Base-by-base conservation (phyloP, 2,113 vertebrate species). In the Sakesphorus luctuosus region DNA sequence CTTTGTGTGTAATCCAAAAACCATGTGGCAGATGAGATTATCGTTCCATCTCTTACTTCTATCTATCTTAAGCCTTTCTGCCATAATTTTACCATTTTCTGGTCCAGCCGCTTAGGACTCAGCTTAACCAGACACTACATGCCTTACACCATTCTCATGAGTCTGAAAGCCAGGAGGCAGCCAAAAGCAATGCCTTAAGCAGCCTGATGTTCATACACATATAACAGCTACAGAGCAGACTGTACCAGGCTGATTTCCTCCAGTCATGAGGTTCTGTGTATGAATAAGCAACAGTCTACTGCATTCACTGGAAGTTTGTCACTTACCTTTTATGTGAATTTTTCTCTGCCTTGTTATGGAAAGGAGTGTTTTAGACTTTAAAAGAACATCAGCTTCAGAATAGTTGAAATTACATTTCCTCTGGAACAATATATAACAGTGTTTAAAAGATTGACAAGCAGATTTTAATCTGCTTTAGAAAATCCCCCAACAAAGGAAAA, bases 201-300 rank as follows among this genome's bases (percentile, higher is more conserved):
- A 80, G 36, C 49, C 67, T 49, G 40, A 40, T 12, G 8, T n/a
- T 74, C 62, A 21, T 4, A 50, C 35, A 18, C 23, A 2, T 10
- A 1, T 3, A 63, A 13, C 28, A 59, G 49, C 46, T 90, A 35
- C 72, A 6, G 12, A 73, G 40, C 40, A 43, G 36, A 36, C 50
- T 18, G 5, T 16, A 46, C 50, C n/a, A 16, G 25, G 36, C 46
- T 53, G 33, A 66, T 69, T 38, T 58, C 47, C 62, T 71, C 61
- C 71, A 55, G 29, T 4, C 5, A n/a, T 33, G 38, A 79, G 7
- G 58, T 47, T 65, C 40, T 71, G 33, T 0, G 0, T 36, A 38
- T 8, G 46, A 44, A 31, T 40, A 79, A 87, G n/a, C 35, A 85
- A 59, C 24, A 84, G 23, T n/a, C 26, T 75, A 10, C 14, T 78